These are phyloP conservation scores for Himalopsyche anomala DNA, from an alignment of 2,888 invertebrate genomes.

Conservation along the genomic window DNA sequence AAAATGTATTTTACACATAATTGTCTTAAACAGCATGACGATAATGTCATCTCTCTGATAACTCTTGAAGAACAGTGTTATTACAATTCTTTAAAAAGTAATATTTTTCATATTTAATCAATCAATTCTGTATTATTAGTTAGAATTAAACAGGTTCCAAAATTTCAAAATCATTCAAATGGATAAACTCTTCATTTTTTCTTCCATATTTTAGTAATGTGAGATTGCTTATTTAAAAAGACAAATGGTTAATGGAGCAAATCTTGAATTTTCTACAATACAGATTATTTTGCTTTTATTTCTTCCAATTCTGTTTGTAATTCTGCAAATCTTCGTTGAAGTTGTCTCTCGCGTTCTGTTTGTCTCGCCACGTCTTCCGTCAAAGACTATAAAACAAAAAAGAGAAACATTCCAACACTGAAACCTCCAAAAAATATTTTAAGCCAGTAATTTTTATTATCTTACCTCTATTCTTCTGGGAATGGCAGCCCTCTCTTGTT, in stretches of 20 bases:
- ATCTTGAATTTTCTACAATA: not conserved
- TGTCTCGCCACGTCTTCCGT: slow-evolving; percentile 95
- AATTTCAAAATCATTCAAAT: not conserved
- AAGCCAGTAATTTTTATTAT: not conserved
- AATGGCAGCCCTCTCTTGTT: slow-evolving; percentile 93
- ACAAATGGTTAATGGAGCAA: not conserved
- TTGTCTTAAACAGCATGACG: no score
- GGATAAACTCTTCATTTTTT: not conserved
- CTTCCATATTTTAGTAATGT: not conserved
- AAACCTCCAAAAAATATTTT: not conserved
- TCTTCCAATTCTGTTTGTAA: slow-evolving; percentile 81
- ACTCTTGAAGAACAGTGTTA: no score
- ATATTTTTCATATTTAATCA: no score
- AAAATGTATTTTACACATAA: no score
- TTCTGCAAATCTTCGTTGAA: slow-evolving; percentile 90
- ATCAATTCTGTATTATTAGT: no score
- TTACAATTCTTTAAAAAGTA: no score
- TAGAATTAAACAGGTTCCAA: not conserved
- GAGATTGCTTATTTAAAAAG: no score
- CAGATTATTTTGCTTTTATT: slow-evolving; percentile 67
- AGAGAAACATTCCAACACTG: not conserved
- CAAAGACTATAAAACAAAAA: slow-evolving; percentile 79
- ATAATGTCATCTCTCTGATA: no score
- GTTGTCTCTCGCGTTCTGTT: slow-evolving; percentile 90
- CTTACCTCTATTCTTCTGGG: slow-evolving; percentile 91